These are phyloP conservation scores for Apostichopus leukothele DNA, from an alignment of 53 echinoderm and acorn worm genomes.

Conservation along the genomic window DNA sequence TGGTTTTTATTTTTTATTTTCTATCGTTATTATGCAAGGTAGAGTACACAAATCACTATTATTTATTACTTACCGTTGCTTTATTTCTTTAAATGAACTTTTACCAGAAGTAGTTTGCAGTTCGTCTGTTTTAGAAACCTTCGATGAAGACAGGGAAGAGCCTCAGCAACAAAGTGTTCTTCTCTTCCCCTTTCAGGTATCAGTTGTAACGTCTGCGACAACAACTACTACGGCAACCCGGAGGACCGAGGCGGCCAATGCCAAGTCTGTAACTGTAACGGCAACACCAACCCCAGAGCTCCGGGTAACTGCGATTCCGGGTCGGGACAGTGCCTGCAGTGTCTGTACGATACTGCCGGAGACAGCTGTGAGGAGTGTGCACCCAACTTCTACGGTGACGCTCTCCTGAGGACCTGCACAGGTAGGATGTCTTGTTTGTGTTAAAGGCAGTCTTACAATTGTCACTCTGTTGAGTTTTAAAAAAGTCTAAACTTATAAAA, in stretches of 20 bases:
- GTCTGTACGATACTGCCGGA: conserved; percentile 85
- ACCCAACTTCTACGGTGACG: conserved; percentile 85
- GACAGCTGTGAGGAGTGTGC: conserved; percentile 75
- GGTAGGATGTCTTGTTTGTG: conserved; percentile 46
- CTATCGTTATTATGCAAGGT: too few relatives aligned
- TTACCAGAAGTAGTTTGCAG: background rate
- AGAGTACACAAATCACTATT: too few relatives aligned
- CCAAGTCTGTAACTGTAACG: conserved; percentile 82
- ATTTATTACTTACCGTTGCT: background rate
- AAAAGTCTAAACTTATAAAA: too few relatives aligned
- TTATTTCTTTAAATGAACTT: background rate
- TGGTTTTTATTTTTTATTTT: too few relatives aligned
- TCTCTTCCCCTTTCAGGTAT: conserved; percentile 57
- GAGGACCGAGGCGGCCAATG: conserved; percentile 75
- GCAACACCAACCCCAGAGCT: conserved; percentile 71
- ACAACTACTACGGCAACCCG: conserved; percentile 95
- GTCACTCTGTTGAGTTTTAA: too few relatives aligned
- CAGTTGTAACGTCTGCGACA: conserved; percentile 93
- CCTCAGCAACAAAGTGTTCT: too few relatives aligned
- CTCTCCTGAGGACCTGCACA: conserved; percentile 73
- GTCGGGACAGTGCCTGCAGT: conserved; percentile 70
- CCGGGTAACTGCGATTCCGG: conserved; percentile 91
- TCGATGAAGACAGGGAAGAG: background rate
- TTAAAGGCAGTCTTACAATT: too few relatives aligned
- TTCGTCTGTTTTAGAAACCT: background rate